These are phyloP conservation scores for Lordiphosa clarofinis DNA, from an alignment of 1,140 invertebrate genomes.

Conservation along the genomic window DNA sequence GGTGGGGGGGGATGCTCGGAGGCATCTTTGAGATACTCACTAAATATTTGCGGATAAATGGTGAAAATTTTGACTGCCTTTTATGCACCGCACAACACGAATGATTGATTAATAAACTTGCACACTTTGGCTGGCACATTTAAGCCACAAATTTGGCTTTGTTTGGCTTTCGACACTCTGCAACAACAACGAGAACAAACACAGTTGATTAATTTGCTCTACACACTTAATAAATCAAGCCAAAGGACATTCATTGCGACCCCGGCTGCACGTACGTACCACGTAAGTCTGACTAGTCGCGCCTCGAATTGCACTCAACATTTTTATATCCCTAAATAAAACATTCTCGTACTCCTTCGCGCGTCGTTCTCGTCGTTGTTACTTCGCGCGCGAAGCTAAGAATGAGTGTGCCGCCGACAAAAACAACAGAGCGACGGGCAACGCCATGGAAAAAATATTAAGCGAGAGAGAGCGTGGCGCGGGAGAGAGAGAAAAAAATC, in stretches of 20 bases:
- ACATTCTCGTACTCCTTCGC: constrained; percentile 19
- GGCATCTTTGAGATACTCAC: constrained; percentile 73
- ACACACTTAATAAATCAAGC: constrained; percentile 52
- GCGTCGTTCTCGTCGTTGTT: constrained; percentile 47
- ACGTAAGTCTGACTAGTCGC: constrained; percentile 79
- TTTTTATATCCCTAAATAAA: constrained; percentile 70
- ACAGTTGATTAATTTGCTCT: constrained; percentile 49
- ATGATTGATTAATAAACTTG: constrained; percentile 25
- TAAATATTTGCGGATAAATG: constrained; percentile 79
- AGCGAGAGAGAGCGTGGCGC: constrained; percentile 24
- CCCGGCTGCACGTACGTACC: constrained; percentile 78
- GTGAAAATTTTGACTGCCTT: constrained; percentile 79
- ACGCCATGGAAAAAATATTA: constrained; percentile 43
- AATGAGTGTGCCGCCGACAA: constrained; percentile 50
- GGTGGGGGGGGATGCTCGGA: constrained; percentile 22
- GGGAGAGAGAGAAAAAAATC: constrained; percentile 18
- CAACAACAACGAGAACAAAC: too few species aligned
- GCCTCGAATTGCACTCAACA: constrained; percentile 75
- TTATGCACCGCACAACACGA: constrained; percentile 45
- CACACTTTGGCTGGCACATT: background rate
- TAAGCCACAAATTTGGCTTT: too few species aligned
- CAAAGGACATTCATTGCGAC: constrained; percentile 69
- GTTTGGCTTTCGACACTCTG: too few species aligned
- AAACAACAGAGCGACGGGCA: constrained; percentile 60
- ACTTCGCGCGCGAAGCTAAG: constrained; percentile 65